Conservation (phyloP, 2,113 vertebrate species). For the Casuarius casuarius region DNA sequence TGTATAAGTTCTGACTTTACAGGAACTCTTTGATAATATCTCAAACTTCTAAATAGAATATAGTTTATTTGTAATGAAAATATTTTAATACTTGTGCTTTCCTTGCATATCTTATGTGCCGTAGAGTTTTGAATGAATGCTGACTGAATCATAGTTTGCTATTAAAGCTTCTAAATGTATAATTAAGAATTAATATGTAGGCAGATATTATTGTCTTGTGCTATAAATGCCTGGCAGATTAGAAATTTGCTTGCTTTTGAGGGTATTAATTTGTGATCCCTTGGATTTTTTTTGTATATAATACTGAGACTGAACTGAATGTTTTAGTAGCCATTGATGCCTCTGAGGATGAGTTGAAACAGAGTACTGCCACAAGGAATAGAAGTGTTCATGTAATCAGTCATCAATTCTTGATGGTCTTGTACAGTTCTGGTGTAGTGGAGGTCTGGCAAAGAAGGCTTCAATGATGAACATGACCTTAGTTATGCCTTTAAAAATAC, state of each 20-base stretch:
- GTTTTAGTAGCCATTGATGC: not conserved
- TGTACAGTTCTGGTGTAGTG: not conserved
- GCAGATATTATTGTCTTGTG: not conserved
- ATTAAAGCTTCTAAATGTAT: not conserved
- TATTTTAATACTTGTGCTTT: not conserved
- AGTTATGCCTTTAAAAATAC: conserved; percentile 1
- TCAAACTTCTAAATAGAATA: not conserved
- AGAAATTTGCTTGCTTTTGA: not conserved
- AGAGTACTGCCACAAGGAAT: not conserved
- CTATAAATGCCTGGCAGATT: not conserved
- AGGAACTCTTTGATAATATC: not conserved
- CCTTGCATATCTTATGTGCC: not conserved
- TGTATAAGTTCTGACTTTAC: not conserved
- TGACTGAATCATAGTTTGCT: not conserved
- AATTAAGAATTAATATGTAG: not conserved
- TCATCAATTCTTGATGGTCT: not conserved
- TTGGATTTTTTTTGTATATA: not conserved
- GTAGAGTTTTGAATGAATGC: not conserved
- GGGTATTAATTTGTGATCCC: not conserved
- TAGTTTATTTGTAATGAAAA: not conserved
- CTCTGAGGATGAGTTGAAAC: not conserved
- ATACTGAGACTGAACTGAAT: not conserved
- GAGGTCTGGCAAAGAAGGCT: not conserved
- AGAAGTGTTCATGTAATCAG: not conserved
- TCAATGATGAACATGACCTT: not conserved